phyloP scores from a whole-genome alignment of 2,113 vertebrate species.

The Eretmochelys imbricata region DNA sequence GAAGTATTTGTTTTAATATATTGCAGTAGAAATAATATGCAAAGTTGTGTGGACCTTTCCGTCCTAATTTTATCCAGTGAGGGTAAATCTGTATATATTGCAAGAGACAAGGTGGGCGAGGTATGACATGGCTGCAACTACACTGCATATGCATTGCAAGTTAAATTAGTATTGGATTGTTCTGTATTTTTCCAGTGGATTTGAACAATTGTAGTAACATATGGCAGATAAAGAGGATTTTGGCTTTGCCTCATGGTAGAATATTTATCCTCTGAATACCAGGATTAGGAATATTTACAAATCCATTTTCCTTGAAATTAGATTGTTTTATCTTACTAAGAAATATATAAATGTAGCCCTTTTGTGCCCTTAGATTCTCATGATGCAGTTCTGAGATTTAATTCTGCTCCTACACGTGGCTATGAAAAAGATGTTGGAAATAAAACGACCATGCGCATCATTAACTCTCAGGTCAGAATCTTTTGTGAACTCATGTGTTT shows the following conservation, averaged over 20 bases:
- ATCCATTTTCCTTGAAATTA: neutral
- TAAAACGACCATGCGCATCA: conserved; percentile 95
- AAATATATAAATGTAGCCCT: conserved; percentile 19
- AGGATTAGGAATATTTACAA: neutral
- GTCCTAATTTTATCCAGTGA: conserved; percentile 35
- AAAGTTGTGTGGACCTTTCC: neutral
- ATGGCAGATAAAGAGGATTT: conserved; percentile 32
- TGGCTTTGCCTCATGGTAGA: neutral
- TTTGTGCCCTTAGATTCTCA: conserved; percentile 88
- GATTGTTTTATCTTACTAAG: neutral
- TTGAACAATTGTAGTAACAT: neutral
- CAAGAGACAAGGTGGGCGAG: neutral
- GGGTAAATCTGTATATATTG: neutral
- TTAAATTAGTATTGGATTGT: neutral
- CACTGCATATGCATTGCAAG: neutral
- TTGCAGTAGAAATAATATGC: neutral
- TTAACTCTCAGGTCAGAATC: conserved; percentile 96
- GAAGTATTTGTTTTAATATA: conserved; percentile 19
- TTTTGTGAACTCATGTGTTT: neutral
- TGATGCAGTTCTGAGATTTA: conserved; percentile 96
- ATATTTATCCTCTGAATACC: neutral
- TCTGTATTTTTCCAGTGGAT: neutral
- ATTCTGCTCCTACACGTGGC: conserved; percentile 92
- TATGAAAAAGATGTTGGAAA: conserved; percentile 96
- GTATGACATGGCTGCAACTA: neutral